Evolutionary conservation across 1,140 invertebrate genomes (phyloP), one percentile per base, ranked within the genome.

Genomic region (Brachionus koreanus): DNA sequence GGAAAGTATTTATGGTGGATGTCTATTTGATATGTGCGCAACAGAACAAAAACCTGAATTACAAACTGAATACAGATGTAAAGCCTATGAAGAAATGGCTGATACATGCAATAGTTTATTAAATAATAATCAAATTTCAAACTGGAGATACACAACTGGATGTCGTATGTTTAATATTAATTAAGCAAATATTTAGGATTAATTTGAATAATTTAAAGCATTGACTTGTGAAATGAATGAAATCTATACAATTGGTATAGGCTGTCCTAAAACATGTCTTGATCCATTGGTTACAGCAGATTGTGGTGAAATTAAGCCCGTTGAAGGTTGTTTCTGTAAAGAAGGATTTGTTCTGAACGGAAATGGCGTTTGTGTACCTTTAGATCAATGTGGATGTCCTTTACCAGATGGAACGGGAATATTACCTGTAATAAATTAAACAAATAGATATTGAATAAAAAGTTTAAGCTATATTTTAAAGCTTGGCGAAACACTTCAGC

Each of bases 291-390:
- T 25, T 3, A 61, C 9, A 12, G 2, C 19, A 19, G 49, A 61
- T 43, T 79, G 76, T 35, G 49, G 49, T 39, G 76, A 79, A 43
- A 35, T 61, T 5, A 65, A 79, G n/a, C n/a, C 61, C 5, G 7
- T 35, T 61, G 76, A 79, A 61, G 61, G 79, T 10, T 82, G 79
- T 52, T 82, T 33, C n/a, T 82, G 79, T 52, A 67, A 46, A 12
- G 57, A 82, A 33, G 65, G 43, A 35, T 82, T 46, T 35, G 79
- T 82, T 3, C 16, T 65, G 19, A 49, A 67, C 35, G 19, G 10
- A 29, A 65, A 69, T 23, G 79, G 79, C 13, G 25, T 12, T 35
- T 82, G 79, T 67, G 37, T 82, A 2, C 39, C 29, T 37, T 9
- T 23, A 25, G 79, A 82, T 43, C 2, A 37, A n/a, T 82, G 79